These are phyloP conservation scores for Thalassoma bifasciatum DNA, from an alignment of 2,113 vertebrate genomes.

Conservation along the genomic window DNA sequence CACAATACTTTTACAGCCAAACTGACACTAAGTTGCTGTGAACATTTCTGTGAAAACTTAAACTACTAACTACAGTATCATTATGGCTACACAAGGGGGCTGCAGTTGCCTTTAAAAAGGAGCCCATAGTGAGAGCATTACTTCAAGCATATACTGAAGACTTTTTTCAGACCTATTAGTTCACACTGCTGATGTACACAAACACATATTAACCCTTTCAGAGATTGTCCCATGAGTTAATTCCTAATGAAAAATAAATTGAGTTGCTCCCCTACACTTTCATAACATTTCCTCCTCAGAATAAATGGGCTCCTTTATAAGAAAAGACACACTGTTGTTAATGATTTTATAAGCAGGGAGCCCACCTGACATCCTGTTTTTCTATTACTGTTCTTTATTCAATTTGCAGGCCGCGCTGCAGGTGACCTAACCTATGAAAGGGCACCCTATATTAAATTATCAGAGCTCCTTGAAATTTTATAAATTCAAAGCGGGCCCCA, in stretches of 20 bases:
- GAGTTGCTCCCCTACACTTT: constrained; percentile 81
- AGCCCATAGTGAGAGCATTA: constrained; percentile 19
- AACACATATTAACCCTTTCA: constrained; percentile 76
- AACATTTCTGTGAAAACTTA: not conserved
- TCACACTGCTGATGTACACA: constrained; percentile 58
- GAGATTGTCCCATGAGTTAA: constrained; percentile 72
- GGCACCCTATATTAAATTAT: constrained; percentile 90
- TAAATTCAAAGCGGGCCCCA: constrained; percentile 83
- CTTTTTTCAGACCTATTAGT: constrained; percentile 54
- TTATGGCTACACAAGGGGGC: not conserved
- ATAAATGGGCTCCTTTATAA: constrained; percentile 87
- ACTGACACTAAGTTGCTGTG: not conserved
- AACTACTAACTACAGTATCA: not conserved
- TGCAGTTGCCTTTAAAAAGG: constrained; percentile 20
- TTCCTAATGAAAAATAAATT: constrained; percentile 86
- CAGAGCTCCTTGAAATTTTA: constrained; percentile 85
- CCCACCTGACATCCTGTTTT: constrained; percentile 83
- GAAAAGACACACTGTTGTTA: constrained; percentile 86
- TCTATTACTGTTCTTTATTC: constrained; percentile 87
- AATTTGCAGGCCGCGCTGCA: constrained; percentile 86
- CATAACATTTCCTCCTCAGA: constrained; percentile 81
- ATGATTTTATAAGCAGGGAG: constrained; percentile 88
- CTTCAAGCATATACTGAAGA: constrained; percentile 22
- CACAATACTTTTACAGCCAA: not conserved
- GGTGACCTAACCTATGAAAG: constrained; percentile 91